Percentiles rank a stretch among this genome's conserved stretches.
These are phyloP conservation scores for Lepidocyrtoides sp. DNA, from an alignment of 2,888 invertebrate genomes.

Conservation along the genomic window DNA sequence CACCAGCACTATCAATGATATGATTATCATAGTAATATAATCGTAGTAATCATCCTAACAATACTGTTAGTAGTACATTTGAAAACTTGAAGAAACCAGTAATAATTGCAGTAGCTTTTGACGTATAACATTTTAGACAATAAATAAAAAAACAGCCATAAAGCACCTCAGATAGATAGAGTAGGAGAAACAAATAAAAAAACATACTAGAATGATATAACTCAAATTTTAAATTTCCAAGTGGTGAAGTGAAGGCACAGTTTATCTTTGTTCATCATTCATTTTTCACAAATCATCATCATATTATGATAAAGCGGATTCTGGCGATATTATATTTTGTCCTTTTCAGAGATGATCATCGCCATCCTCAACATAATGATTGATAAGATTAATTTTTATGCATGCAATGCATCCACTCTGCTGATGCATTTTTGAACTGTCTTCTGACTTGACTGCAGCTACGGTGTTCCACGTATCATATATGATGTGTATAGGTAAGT, in stretches of 20 bases:
- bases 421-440: background rate
- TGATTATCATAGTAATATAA: background rate
- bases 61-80: too few species aligned
- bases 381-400: constrained; percentile 37
- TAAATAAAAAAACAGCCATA: background rate
- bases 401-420: too few species aligned
- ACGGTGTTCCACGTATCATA: too few species aligned
- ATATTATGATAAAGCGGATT: background rate
- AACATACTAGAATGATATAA: background rate
- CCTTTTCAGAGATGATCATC: constrained; percentile 9
- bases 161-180: too few species aligned
- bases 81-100: too few species aligned
- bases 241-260: constrained; percentile 47
- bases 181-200: background rate
- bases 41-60: background rate
- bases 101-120: constrained; percentile 1
- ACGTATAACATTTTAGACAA: constrained; percentile 3
- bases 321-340: background rate
- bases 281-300: constrained; percentile 11
- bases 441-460: too few species aligned
- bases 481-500: background rate
- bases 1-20: constrained; percentile 12
- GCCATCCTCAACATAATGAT: constrained; percentile 13
- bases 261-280: background rate
- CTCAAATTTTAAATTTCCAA: constrained; percentile 17